Evolutionary conservation across 2,113 vertebrate species (phyloP).

Genomic region (Charadrius vociferus): DNA sequence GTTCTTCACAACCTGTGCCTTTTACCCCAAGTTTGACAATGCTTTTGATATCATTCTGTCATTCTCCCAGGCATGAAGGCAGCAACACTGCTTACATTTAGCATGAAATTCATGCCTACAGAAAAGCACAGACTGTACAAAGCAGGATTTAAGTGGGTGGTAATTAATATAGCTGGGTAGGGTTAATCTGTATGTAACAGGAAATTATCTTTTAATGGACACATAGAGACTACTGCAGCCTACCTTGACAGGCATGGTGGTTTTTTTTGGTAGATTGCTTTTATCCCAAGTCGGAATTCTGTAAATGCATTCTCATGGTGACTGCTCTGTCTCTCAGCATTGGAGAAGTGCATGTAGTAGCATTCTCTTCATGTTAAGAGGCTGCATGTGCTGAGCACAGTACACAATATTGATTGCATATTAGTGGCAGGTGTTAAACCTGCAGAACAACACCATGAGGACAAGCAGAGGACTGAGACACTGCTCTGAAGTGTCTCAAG

Average conservation of each 20-base stretch:
- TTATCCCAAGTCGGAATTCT: not conserved
- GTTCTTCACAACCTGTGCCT: not conserved
- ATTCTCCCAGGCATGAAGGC: not conserved
- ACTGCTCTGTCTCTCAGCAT: not conserved
- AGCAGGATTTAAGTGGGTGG: not conserved
- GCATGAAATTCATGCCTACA: not conserved
- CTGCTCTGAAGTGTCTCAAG: not conserved
- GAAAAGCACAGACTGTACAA: not conserved
- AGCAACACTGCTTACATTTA: not conserved
- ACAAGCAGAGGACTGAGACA: not conserved
- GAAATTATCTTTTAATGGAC: not conserved
- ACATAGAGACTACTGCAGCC: not conserved
- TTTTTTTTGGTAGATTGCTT: not conserved
- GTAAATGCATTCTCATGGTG: not conserved
- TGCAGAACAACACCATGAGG: not conserved
- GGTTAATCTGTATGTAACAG: not conserved
- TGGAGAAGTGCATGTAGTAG: too few relatives aligned
- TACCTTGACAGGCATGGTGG: fast-evolving
- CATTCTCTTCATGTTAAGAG: not conserved
- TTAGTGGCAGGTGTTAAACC: not conserved
- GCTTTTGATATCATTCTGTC: not conserved
- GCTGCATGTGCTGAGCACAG: not conserved
- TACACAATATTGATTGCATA: fast-evolving
- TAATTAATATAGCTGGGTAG: not conserved
- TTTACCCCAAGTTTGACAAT: not conserved